Evolutionary conservation across 2,113 vertebrate species (phyloP), one percentile per base, ranked within the genome.

Genomic region (Pipa parva): DNA sequence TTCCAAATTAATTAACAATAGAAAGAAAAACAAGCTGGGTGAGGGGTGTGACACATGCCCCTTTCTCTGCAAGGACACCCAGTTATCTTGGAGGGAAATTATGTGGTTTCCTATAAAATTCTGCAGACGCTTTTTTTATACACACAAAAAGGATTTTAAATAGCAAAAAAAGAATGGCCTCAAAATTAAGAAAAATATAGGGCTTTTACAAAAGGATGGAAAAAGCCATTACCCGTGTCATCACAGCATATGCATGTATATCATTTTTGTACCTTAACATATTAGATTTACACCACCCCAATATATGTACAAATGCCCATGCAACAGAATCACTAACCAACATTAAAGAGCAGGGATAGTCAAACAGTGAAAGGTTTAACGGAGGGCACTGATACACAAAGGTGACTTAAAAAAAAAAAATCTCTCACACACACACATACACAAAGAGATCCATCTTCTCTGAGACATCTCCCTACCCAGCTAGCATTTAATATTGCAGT

Each of bases 41-140:
- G 52, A 69, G 65, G 65, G 65, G 65, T 69, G 65, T 69, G 57
- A 69, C 65, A 39, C 27, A 29, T 56, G 46, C 57, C 65, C 50
- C 37, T 29, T 66, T 66, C 29, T 37, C 50, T 69, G 65, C 65
- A 69, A 69, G 65, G 65, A 69, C 65, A 69, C 65, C 48, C 55
- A 59, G 57, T 22, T 69, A 60, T 36, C 46, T 59, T 39, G 31
- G 29, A 39, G 45, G 56, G 57, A 51, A 68, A 51, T 60, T 69
- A 13, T 49, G 46, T 49, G 21, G 21, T 22, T 22, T 13, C 18
- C 46, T 60, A 48, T 25, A 45, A 57, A 31, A 59, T 59, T 69
- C 25, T 59, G 45, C 65, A 46, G 25, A 42, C 12, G n/a, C 59
- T n/a, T 33, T 6, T 24, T 51, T 20, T 48, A 69, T 17, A 25